phyloP scores from a whole-genome alignment of 2,113 vertebrate species.

The Ictidomys tridecemlineatus region DNA sequence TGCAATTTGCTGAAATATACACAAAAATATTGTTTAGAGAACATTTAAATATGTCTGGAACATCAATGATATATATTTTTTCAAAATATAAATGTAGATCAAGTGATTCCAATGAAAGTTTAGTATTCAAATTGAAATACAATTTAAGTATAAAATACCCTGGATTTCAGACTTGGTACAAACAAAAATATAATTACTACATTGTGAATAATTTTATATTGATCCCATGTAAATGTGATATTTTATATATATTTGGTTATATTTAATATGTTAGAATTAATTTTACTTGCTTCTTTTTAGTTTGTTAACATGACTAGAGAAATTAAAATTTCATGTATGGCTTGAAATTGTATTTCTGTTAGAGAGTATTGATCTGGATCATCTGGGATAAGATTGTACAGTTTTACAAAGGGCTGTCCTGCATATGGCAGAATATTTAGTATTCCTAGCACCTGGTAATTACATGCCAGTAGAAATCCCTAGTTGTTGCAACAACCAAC shows the following conservation, averaged over 20 bases:
- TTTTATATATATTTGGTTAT: neutral
- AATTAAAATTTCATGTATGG: neutral
- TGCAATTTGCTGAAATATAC: neutral
- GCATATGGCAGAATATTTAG: neutral
- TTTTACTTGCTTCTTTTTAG: neutral
- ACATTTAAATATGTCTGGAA: neutral
- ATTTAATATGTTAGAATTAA: slow-evolving; percentile 4
- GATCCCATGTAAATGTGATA: neutral
- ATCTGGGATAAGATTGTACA: neutral
- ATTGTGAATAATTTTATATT: neutral
- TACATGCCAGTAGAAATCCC: neutral
- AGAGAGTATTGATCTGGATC: neutral
- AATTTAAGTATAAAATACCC: neutral
- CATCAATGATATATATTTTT: neutral
- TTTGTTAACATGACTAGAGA: neutral
- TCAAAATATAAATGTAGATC: slow-evolving; percentile 13
- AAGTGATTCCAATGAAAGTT: slow-evolving; percentile 38
- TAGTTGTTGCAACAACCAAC: neutral
- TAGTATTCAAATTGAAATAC: neutral
- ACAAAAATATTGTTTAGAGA: neutral
- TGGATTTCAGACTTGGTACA: neutral
- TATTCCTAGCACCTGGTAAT: neutral
- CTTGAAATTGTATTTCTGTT: neutral
- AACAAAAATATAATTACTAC: neutral
- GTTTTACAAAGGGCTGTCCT: neutral